These are phyloP conservation scores for Nemoura dubitans DNA, from an alignment of 2,888 invertebrate genomes.

Conservation along the genomic window DNA sequence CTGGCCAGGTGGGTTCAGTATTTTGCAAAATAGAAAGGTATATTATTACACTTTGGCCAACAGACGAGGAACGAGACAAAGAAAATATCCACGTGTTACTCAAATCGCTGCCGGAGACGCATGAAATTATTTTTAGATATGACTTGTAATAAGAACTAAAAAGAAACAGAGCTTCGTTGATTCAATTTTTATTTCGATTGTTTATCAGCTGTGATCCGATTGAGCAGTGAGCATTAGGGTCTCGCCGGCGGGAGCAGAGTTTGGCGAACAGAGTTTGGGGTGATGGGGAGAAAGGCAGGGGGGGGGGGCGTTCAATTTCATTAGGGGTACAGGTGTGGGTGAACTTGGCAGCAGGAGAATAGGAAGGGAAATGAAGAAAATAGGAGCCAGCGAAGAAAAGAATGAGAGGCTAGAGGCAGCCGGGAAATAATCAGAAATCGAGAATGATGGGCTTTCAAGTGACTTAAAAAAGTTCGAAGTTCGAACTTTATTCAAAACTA, in stretches of 20 bases:
- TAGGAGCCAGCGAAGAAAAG: conserved; percentile 14
- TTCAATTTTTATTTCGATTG: conserved; percentile 27
- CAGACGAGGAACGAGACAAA: neutral
- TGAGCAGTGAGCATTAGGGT: neutral
- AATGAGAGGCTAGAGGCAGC: neutral
- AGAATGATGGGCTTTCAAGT: conserved; percentile 31
- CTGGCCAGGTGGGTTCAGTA: conserved; percentile 10
- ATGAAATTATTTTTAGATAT: neutral
- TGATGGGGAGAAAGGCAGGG: neutral
- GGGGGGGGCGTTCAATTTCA: conserved; percentile 45
- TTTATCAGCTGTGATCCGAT: conserved; percentile 18
- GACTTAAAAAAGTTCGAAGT: conserved; percentile 33
- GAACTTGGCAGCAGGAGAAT: conserved; percentile 37
- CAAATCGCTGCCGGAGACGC: neutral
- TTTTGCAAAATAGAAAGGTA: neutral
- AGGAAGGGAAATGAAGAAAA: conserved; percentile 38
- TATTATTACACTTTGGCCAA: neutral
- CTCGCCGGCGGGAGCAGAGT: neutral
- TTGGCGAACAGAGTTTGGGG: neutral
- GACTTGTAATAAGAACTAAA: neutral
- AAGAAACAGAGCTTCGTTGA: neutral
- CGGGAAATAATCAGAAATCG: conserved; percentile 35
- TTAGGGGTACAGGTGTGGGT: conserved; percentile 48
- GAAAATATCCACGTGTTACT: neutral
- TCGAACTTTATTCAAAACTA: conserved; percentile 27